These are phyloP conservation scores for Agriotes lineatus DNA, from an alignment of 2,888 invertebrate genomes.

Conservation along the genomic window DNA sequence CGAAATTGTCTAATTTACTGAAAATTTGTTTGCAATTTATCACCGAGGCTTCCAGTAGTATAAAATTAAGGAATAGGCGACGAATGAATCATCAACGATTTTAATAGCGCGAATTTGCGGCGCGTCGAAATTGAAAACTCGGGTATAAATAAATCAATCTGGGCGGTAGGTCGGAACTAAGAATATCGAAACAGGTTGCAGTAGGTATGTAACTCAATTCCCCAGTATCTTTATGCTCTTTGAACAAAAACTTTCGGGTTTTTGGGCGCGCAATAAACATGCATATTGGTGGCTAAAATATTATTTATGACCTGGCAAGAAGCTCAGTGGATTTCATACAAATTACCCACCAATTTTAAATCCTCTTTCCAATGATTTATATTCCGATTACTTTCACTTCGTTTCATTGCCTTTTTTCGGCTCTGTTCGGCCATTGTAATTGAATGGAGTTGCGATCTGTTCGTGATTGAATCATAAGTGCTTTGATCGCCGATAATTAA, in stretches of 20 bases:
- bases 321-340: slow-evolving; percentile 46
- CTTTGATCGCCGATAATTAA: too few species aligned
- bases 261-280: slow-evolving; percentile 25
- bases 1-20: too few species aligned
- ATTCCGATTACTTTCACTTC: slow-evolving; percentile 43
- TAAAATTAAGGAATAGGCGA: too few species aligned
- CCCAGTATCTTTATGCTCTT: not conserved
- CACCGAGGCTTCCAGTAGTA: too few species aligned
- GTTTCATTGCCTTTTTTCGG: slow-evolving; percentile 35
- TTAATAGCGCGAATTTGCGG: too few species aligned
- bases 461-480: slow-evolving; percentile 26
- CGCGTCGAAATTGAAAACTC: slow-evolving; percentile 4
- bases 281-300: slow-evolving; percentile 39
- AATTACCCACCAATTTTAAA: slow-evolving; percentile 45
- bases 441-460: slow-evolving; percentile 32
- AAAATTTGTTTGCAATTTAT: too few species aligned
- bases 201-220: not conserved
- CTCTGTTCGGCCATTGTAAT: slow-evolving; percentile 32
- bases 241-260: not conserved
- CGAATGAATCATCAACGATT: too few species aligned
- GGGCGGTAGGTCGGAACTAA: not conserved
- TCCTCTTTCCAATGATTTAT: slow-evolving; percentile 44
- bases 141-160: slow-evolving; percentile 5
- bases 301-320: slow-evolving; percentile 42
- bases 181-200: slow-evolving; percentile 10